Evolutionary conservation across 2,797 vertebrate genomes (phyloP), one percentile per base, ranked within the genome.

Genomic region (Malacoraja senta): DNA sequence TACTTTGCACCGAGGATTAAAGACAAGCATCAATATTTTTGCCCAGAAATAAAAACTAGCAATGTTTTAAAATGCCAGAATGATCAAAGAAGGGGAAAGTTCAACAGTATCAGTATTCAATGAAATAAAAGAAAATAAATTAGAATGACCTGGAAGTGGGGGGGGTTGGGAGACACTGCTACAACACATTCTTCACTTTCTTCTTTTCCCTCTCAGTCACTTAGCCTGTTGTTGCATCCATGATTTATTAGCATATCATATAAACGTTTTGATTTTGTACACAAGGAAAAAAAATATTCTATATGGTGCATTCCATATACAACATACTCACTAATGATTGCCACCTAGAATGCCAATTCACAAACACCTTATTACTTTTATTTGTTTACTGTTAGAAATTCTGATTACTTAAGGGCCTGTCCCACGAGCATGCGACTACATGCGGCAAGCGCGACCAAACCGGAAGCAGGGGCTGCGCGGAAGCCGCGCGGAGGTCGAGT

Each of bases 91-190:
- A 79, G 94, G 83, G 63, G 93, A 94, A 97, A 96, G 96, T 97
- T 97, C 96, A 97, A 96, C 96, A 95, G 95, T 96, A 96, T 95
- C 95, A 95, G 95, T 94, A 96, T 96, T 95, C 96, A 95, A 95
- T 95, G 96, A 96, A 96, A 96, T 96, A 94, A 96, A 96, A 96
- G 94, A 94, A 92, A 92, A 92, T 92, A 71, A 71, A 92, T 92
- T 76, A 74, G 90, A 92, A 72, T 92, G 90, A 92, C 90, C 65
- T 92, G 90, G 90, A 92, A 92, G 90, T 76, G 90, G 90, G 68
- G 44, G 38, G 84, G 90, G 71, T 15, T 92, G 90, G 71, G 90
- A 76, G 38, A 53, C 68, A 74, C 13, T 91, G 38, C 38, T 26
- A 91, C 26, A 35, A 38, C 35, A 68, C 32, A 72, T 53, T 44